phyloP scores from a whole-genome alignment of 2,113 vertebrate species.

The Casuarius casuarius region DNA sequence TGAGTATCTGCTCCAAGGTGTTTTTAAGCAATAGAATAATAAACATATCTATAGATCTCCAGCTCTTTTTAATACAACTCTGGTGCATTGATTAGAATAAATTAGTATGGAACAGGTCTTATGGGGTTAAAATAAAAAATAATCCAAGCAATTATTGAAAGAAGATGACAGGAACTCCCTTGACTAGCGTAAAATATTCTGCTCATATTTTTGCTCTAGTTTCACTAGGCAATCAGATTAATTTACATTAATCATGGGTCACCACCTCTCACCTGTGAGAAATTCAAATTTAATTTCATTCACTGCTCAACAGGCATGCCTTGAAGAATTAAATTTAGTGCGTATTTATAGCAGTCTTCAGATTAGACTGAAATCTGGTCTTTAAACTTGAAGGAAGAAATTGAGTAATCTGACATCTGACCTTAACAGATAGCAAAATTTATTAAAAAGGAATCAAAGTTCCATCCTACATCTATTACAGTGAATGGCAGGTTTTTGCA shows the following conservation, averaged over 20 bases:
- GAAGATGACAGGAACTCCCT: neutral
- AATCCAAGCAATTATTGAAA: slow-evolving; percentile 43
- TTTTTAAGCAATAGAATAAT: neutral
- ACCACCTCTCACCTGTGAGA: slow-evolving; percentile 52
- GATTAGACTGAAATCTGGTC: slow-evolving; percentile 19
- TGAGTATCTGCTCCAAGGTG: neutral
- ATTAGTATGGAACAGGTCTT: neutral
- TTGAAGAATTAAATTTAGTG: slow-evolving; percentile 26
- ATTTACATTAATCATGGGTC: slow-evolving; percentile 58
- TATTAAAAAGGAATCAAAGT: slow-evolving; percentile 9
- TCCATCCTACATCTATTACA: neutral
- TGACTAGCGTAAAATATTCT: slow-evolving; percentile 33
- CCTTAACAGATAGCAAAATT: neutral
- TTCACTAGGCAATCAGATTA: slow-evolving; percentile 51
- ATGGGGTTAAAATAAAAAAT: slow-evolving; percentile 10
- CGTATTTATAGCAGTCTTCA: slow-evolving; percentile 14
- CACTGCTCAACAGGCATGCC: slow-evolving; percentile 11
- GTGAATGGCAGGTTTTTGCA: neutral
- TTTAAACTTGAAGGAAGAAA: slow-evolving; percentile 7
- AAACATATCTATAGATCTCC: neutral
- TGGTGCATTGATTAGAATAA: neutral
- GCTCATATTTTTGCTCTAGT: slow-evolving; percentile 5
- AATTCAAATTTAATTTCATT: slow-evolving; percentile 62
- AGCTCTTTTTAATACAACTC: neutral
- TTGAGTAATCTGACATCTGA: slow-evolving; percentile 22